These are phyloP conservation scores for Hedychridium roseum DNA, from an alignment of 2,888 invertebrate species.

Conservation along the genomic window DNA sequence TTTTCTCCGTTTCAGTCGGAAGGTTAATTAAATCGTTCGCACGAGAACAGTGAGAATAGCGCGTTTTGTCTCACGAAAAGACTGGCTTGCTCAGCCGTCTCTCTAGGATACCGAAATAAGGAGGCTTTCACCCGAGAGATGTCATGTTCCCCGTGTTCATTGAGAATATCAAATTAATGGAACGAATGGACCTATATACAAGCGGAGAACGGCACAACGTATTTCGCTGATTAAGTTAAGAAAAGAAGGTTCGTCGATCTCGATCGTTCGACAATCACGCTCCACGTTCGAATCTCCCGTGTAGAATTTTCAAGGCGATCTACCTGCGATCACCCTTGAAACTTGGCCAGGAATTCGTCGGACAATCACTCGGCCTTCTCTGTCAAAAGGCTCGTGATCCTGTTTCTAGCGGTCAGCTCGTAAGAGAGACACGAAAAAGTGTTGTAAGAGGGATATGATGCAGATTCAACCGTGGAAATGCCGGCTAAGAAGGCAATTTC, in stretches of 20 bases:
- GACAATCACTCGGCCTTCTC: conserved; percentile 20
- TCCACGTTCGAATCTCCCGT: too few relatives aligned
- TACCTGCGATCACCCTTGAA: conserved; percentile 26
- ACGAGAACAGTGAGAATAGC: conserved; percentile 30
- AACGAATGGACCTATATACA: too few relatives aligned
- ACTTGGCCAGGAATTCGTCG: conserved; percentile 23
- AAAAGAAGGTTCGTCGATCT: too few relatives aligned
- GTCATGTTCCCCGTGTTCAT: conserved; percentile 12
- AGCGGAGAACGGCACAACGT: too few relatives aligned
- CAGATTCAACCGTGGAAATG: too few relatives aligned
- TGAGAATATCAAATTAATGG: too few relatives aligned
- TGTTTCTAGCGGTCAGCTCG: too few relatives aligned
- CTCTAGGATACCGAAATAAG: conserved; percentile 25
- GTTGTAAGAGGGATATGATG: conserved; percentile 4
- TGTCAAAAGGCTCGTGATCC: too few relatives aligned
- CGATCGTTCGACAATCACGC: too few relatives aligned
- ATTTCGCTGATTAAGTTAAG: too few relatives aligned
- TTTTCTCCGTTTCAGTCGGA: conserved; percentile 4
- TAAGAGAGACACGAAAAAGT: too few relatives aligned
- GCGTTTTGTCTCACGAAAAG: conserved; percentile 31
- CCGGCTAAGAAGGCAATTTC: too few relatives aligned
- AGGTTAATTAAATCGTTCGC: conserved; percentile 40
- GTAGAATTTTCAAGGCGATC: conserved; percentile 25
- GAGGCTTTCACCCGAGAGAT: conserved; percentile 34
- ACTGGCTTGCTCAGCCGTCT: conserved; percentile 17